Percentiles rank a stretch among this genome's conserved stretches.
phyloP scores from a whole-genome alignment of 1,140 invertebrate genomes.

The Drosophila funebris region DNA sequence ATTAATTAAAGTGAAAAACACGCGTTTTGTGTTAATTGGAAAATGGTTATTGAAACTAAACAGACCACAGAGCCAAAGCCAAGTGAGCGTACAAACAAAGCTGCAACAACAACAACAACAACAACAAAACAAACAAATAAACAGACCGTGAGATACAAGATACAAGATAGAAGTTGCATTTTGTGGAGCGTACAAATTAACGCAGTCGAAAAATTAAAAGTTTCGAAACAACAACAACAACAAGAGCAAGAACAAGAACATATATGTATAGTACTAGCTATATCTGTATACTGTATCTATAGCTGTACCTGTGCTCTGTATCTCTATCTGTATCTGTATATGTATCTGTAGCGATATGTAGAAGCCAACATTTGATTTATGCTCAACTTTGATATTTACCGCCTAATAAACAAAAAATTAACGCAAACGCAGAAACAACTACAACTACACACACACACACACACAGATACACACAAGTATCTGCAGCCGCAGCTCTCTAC shows the following conservation, averaged over 20 bases:
- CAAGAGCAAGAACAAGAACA: conserved; percentile 31
- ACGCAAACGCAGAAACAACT: conserved; percentile 62
- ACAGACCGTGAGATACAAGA: conserved; percentile 74
- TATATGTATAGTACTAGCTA: conserved; percentile 13
- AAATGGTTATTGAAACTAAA: conserved; percentile 82
- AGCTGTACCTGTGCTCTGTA: conserved; percentile 14
- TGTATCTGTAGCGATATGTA: conserved; percentile 24
- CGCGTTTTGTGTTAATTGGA: conserved; percentile 80
- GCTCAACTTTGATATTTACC: conserved; percentile 80
- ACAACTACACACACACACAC: conserved; percentile 22
- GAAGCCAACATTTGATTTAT: conserved; percentile 76
- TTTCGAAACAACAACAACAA: conserved; percentile 51
- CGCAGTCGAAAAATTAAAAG: conserved; percentile 64
- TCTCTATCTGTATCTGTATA: conserved; percentile 17
- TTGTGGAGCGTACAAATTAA: conserved; percentile 78
- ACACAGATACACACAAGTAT: conserved; percentile 18
- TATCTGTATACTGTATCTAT: conserved; percentile 14
- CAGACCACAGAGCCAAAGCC: conserved; percentile 43
- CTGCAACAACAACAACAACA: conserved; percentile 47
- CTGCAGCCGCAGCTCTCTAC: conserved; percentile 41
- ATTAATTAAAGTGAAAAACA: conserved; percentile 83
- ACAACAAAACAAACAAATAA: conserved; percentile 64
- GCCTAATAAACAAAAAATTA: conserved; percentile 82
- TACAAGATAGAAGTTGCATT: conserved; percentile 71
- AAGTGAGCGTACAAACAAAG: conserved; percentile 70